Evolutionary conservation across 2,888 invertebrate species (phyloP).

Genomic region (Phyllotreta cruciferae): DNA sequence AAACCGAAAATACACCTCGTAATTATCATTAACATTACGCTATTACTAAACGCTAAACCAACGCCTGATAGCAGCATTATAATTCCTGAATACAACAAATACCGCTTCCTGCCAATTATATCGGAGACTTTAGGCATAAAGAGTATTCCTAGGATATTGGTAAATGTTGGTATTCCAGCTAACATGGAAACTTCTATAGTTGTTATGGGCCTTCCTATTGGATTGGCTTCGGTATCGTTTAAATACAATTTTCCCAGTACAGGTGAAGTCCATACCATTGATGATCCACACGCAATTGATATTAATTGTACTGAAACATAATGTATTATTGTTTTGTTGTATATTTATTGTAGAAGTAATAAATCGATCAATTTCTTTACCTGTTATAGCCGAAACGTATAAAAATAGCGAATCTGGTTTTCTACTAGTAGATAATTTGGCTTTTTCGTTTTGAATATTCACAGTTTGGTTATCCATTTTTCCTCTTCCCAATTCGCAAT

Average conservation of each 20-base stretch:
- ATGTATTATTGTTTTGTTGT: too few relatives aligned
- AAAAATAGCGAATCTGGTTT: too few relatives aligned
- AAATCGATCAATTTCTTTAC: too few relatives aligned
- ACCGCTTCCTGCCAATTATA: slow-evolving; percentile 20
- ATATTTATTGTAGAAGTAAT: too few relatives aligned
- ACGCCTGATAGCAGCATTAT: not conserved
- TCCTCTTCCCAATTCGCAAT: too few relatives aligned
- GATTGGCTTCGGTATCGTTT: slow-evolving; percentile 8
- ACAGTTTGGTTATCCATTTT: not conserved
- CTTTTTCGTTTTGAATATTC: too few relatives aligned
- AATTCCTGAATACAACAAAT: slow-evolving; percentile 5
- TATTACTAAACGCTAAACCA: slow-evolving; percentile 15
- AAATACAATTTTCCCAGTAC: not conserved
- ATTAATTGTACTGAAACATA: too few relatives aligned
- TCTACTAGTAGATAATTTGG: not conserved
- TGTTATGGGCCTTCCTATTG: slow-evolving; percentile 20
- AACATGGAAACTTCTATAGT: slow-evolving; percentile 19
- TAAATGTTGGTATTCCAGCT: slow-evolving; percentile 14
- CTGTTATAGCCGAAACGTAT: too few relatives aligned
- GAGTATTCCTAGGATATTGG: slow-evolving; percentile 3
- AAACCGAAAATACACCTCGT: not conserved
- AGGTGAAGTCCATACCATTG: slow-evolving; percentile 19
- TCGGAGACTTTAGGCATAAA: slow-evolving; percentile 14
- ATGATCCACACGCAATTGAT: too few relatives aligned
- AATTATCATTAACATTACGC: slow-evolving; percentile 1